These are phyloP conservation scores for Empis livida DNA, from an alignment of 2,888 invertebrate genomes.

Conservation along the genomic window DNA sequence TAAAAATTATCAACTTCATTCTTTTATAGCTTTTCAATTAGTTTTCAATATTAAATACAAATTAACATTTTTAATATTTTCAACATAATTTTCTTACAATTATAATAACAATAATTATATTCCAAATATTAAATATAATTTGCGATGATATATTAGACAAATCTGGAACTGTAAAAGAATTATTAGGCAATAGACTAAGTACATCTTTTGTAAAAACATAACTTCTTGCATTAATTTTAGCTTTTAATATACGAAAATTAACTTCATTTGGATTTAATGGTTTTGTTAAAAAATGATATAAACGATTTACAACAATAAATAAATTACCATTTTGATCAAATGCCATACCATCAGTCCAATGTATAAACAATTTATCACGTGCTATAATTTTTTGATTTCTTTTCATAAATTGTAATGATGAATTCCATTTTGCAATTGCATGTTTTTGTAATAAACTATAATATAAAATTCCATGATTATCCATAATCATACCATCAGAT, in stretches of 20 bases:
- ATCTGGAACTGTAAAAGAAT: too few relatives aligned
- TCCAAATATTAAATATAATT: too few relatives aligned
- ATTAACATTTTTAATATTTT: too few relatives aligned
- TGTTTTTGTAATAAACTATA: constrained; percentile 55
- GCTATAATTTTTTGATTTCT: constrained; percentile 51
- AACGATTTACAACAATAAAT: constrained; percentile 52
- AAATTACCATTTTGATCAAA: constrained; percentile 53
- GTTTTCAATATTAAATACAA: too few relatives aligned
- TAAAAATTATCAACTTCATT: too few relatives aligned
- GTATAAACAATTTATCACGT: constrained; percentile 50
- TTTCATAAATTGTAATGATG: constrained; percentile 40
- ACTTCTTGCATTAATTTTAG: constrained; percentile 46
- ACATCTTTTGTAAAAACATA: constrained; percentile 42
- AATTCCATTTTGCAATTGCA: constrained; percentile 59
- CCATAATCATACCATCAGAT: constrained; percentile 65
- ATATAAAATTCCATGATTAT: constrained; percentile 52
- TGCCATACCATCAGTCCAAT: constrained; percentile 53
- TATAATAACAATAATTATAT: too few relatives aligned
- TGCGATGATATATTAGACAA: too few relatives aligned
- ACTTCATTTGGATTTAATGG: constrained; percentile 44
- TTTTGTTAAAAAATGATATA: constrained; percentile 51
- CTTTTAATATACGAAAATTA: constrained; percentile 56
- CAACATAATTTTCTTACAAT: too few relatives aligned
- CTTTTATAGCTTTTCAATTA: too few relatives aligned
- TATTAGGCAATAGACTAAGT: too few relatives aligned